Conservation (phyloP, 2,113 vertebrate species). For the Hippocampus barbouri region DNA sequence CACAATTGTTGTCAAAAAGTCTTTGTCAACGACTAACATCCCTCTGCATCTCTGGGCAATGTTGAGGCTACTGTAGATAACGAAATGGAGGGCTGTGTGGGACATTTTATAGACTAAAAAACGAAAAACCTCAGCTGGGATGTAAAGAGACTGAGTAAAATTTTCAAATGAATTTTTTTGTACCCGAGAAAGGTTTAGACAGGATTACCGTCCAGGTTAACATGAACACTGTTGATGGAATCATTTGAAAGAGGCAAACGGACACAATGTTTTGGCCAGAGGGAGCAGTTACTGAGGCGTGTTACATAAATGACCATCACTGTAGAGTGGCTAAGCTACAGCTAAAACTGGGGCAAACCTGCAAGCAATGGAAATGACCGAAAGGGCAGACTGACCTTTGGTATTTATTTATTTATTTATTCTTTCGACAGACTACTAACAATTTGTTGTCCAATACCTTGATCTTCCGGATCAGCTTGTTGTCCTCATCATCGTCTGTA, state of each 20-base stretch:
- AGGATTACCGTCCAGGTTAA: not conserved
- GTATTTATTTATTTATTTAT: not conserved
- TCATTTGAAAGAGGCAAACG: not conserved
- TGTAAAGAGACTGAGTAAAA: not conserved
- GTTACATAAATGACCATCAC: not conserved
- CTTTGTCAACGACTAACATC: not conserved
- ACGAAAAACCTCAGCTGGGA: not conserved
- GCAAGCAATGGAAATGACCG: not conserved
- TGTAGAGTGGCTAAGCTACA: not conserved
- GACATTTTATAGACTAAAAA: not conserved
- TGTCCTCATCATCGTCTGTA: constrained; percentile 75
- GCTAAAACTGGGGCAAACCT: not conserved
- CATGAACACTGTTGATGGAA: not conserved
- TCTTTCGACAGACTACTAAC: not conserved
- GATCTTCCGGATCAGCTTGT: constrained; percentile 75
- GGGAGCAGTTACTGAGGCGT: constrained; percentile 9
- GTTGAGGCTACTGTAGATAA: not conserved
- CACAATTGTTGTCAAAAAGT: not conserved
- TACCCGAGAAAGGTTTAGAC: not conserved
- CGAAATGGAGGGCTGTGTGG: not conserved
- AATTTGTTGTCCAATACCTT: constrained; percentile 59
- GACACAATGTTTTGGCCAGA: not conserved
- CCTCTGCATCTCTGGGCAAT: not conserved
- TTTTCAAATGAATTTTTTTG: not conserved
- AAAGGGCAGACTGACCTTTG: constrained; percentile 1